A percentile compares a stretch with the other conserved stretches of the same genome.
phyloP scores from a whole-genome alignment of 37 sponge, comb jelly and placozoan species.

The Chondrosia reniformis region DNA sequence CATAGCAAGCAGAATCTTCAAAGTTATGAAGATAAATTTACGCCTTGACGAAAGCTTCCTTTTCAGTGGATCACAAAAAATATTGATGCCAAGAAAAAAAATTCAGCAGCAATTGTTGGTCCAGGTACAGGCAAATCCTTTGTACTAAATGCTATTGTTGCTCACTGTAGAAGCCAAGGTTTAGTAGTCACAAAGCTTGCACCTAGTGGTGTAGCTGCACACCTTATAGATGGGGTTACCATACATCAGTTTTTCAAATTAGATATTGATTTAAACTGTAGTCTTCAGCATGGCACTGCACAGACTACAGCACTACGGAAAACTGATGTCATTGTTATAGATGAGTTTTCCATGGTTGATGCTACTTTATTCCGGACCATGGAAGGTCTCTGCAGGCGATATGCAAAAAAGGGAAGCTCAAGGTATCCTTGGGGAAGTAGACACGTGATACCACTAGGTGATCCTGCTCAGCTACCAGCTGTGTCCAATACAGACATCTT shows the following conservation, averaged over 20 bases:
- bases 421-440: too few relatives aligned
- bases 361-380: neutral
- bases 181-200: conserved; percentile 21
- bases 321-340: conserved; percentile 15
- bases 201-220: conserved; percentile 24
- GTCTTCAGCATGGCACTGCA: conserved; percentile 12
- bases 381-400: conserved; percentile 5
- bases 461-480: too few relatives aligned
- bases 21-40: neutral
- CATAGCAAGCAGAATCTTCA: neutral
- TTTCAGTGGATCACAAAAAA: conserved; percentile 14
- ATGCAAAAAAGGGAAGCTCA: neutral
- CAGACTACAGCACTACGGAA: conserved; percentile 4
- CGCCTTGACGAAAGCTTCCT: neutral
- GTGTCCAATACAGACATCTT: neutral
- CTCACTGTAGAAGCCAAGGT: neutral
- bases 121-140: conserved; percentile 22
- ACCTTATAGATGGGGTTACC: conserved; percentile 16
- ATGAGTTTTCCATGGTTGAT: conserved; percentile 27
- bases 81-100: neutral
- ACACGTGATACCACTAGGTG: too few relatives aligned
- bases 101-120: conserved; percentile 2
- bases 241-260: conserved; percentile 13
- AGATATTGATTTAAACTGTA: conserved; percentile 6
- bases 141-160: too few relatives aligned